Evolutionary conservation across 2,113 vertebrate species (phyloP).

Genomic region (Cricetomys ansorgei): DNA sequence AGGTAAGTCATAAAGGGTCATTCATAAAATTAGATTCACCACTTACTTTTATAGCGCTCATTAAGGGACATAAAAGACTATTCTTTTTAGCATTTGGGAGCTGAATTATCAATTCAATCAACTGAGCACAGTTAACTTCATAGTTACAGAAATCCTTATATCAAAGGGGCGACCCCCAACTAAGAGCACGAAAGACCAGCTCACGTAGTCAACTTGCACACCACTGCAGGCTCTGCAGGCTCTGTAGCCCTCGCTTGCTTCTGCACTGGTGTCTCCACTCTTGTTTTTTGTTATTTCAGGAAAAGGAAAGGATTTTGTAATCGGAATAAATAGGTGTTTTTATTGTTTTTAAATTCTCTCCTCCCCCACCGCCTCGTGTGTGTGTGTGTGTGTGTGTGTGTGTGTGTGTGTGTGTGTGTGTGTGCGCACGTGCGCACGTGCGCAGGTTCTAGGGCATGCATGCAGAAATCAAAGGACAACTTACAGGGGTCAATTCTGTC

Average conservation of each 20-base stretch:
- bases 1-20: constrained; percentile 79
- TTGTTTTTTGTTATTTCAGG: not conserved
- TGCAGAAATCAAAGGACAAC: not conserved
- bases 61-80: constrained; percentile 73
- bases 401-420: not conserved
- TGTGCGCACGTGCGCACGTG: not conserved
- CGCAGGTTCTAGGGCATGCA: not conserved
- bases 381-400: not conserved
- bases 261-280: not conserved
- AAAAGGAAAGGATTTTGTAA: constrained; percentile 10
- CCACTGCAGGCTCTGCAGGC: fast-evolving
- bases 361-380: not conserved
- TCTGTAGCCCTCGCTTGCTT: not conserved
- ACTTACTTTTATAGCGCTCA: constrained; percentile 79
- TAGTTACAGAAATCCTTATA: constrained; percentile 62
- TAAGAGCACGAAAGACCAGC: not conserved
- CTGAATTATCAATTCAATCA: constrained; percentile 78
- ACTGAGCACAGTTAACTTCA: constrained; percentile 56
- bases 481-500: not conserved
- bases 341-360: not conserved
- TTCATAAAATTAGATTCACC: constrained; percentile 77
- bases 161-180: not conserved
- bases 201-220: not conserved
- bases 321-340: not conserved
- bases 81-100: constrained; percentile 68